Conservation (phyloP, 2,888 invertebrate genomes). For the Anoplius nigerrimus region DNA sequence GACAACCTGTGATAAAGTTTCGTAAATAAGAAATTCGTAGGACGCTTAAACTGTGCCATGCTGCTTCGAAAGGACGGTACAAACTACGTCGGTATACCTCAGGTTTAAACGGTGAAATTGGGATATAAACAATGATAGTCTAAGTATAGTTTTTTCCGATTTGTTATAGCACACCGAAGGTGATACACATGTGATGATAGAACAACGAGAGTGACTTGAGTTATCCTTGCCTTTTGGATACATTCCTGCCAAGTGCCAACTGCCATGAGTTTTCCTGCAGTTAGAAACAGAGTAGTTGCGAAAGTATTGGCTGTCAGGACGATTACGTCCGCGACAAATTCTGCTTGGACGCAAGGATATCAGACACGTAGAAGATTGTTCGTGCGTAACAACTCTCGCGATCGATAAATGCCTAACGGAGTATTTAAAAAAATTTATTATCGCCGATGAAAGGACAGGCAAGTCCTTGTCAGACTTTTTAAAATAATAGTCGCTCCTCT, state of each 20-base stretch:
- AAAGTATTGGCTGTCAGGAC: constrained; percentile 1
- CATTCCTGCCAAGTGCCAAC: constrained; percentile 69
- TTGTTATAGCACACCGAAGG: constrained; percentile 71
- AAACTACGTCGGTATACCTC: too few species aligned
- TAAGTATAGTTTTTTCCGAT: constrained; percentile 11
- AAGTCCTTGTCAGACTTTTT: constrained; percentile 3
- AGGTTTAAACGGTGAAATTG: too few species aligned
- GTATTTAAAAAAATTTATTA: constrained; percentile 1
- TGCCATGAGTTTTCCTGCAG: constrained; percentile 54
- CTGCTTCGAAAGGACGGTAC: too few species aligned
- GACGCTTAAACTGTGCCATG: too few species aligned
- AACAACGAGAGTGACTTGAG: constrained; percentile 46
- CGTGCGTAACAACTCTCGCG: neutral
- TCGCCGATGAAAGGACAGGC: constrained; percentile 2
- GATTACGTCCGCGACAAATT: constrained; percentile 12
- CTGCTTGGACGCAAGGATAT: constrained; percentile 2
- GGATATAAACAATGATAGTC: constrained; percentile 3
- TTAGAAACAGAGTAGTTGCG: constrained; percentile 18
- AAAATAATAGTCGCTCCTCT: constrained; percentile 37
- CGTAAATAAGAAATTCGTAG: too few species aligned
- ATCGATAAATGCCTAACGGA: constrained; percentile 1
- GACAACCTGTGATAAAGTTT: too few species aligned
- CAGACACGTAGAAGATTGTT: too few species aligned
- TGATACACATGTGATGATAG: constrained; percentile 73
- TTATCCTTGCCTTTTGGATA: constrained; percentile 59